These are phyloP conservation scores for Oplegnathus fasciatus DNA, from an alignment of 2,113 vertebrate genomes.

Conservation along the genomic window DNA sequence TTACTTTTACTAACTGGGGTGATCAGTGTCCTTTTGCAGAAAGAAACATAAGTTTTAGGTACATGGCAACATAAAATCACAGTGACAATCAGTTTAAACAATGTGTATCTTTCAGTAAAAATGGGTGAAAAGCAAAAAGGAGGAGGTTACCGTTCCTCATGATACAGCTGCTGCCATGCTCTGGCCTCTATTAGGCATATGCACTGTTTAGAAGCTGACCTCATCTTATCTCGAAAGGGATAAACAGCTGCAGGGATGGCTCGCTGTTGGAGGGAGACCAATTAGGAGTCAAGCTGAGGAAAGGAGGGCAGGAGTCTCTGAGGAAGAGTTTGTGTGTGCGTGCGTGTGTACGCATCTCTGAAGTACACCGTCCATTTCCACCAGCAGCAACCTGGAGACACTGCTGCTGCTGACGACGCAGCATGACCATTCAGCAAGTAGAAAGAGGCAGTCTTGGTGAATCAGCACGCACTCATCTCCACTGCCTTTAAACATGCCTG, in stretches of 20 bases:
- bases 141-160: slow-evolving; percentile 19
- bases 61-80: neutral
- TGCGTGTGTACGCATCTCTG: neutral
- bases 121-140: neutral
- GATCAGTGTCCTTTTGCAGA: neutral
- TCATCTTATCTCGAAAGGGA: slow-evolving; percentile 47
- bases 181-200: slow-evolving; percentile 37
- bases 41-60: neutral
- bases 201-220: slow-evolving; percentile 53
- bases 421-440: slow-evolving; percentile 42
- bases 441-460: slow-evolving; percentile 60
- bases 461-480: slow-evolving; percentile 64
- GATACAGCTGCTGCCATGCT: slow-evolving; percentile 27
- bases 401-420: slow-evolving; percentile 60
- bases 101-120: neutral
- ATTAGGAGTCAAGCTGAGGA: slow-evolving; percentile 58
- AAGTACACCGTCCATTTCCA: slow-evolving; percentile 32
- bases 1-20: neutral
- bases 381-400: slow-evolving; percentile 45
- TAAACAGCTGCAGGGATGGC: slow-evolving; percentile 62
- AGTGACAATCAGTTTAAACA: neutral
- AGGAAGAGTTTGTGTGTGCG: slow-evolving; percentile 5
- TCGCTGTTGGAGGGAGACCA: slow-evolving; percentile 52
- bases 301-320: slow-evolving; percentile 38
- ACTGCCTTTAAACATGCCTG: slow-evolving; percentile 54